Evolutionary conservation across 2,797 vertebrate genomes (phyloP).

Genomic region (Sus cebifrons): DNA sequence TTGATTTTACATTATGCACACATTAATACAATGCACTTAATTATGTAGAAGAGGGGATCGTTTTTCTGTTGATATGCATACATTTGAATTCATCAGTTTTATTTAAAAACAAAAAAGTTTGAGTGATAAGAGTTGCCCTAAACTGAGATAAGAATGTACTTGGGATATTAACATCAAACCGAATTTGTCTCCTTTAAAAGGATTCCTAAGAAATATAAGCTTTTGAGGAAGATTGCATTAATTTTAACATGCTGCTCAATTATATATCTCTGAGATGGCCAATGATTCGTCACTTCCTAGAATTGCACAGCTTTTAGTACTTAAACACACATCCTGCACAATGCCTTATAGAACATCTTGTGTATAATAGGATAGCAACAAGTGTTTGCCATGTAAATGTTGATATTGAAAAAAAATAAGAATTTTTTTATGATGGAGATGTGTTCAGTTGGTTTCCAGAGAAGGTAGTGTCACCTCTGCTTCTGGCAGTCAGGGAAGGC

Average conservation of each 20-base stretch:
- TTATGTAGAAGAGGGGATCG: conserved; percentile 88
- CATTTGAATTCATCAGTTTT: conserved; percentile 87
- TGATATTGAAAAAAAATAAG: conserved; percentile 45
- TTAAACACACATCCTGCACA: neutral
- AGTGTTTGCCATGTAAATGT: conserved; percentile 46
- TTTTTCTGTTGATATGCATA: conserved; percentile 89
- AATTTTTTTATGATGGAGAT: conserved; percentile 35
- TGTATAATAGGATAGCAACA: neutral
- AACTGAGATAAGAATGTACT: conserved; percentile 73
- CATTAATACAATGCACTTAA: conserved; percentile 93
- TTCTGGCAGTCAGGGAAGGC: neutral
- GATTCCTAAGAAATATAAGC: conserved; percentile 49
- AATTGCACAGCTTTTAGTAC: conserved; percentile 2
- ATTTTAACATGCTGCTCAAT: conserved; percentile 54
- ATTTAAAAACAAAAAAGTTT: conserved; percentile 81
- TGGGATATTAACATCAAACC: conserved; percentile 56
- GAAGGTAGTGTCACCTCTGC: neutral
- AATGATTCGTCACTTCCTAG: neutral
- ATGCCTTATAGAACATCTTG: neutral
- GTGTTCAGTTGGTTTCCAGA: neutral
- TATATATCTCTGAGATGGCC: neutral
- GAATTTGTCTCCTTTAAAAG: conserved; percentile 55
- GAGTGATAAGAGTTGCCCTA: conserved; percentile 82
- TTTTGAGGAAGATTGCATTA: conserved; percentile 57
- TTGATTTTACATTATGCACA: conserved; percentile 92